These are phyloP conservation scores for Volucella zonaria DNA, from an alignment of 2,888 invertebrate species.

Conservation along the genomic window DNA sequence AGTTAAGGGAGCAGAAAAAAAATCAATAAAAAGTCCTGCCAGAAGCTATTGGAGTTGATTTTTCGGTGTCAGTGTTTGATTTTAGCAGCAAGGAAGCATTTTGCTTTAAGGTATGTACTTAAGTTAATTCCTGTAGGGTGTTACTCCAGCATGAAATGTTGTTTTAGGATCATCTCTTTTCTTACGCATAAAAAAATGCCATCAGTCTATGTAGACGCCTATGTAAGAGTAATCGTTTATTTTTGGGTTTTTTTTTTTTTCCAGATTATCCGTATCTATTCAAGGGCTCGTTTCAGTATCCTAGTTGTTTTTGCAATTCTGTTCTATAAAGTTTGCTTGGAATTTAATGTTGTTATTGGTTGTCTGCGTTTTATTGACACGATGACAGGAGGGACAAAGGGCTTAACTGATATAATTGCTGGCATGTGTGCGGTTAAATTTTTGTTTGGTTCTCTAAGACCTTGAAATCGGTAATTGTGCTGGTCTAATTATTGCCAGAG, in stretches of 20 bases:
- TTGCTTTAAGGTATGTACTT: slow-evolving; percentile 53
- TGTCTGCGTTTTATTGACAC: slow-evolving; percentile 9
- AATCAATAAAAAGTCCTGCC: slow-evolving; percentile 66
- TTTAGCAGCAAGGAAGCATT: slow-evolving; percentile 22
- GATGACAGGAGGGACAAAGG: slow-evolving; percentile 16
- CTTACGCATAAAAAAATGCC: slow-evolving; percentile 13
- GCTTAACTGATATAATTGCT: slow-evolving; percentile 51
- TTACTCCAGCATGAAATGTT: slow-evolving; percentile 14
- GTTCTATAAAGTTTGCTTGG: neutral
- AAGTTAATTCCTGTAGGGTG: slow-evolving; percentile 28
- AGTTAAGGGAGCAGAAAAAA: slow-evolving; percentile 44
- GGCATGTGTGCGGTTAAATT: slow-evolving; percentile 30
- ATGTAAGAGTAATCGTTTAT: neutral
- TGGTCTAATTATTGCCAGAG: neutral
- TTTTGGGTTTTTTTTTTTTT: neutral
- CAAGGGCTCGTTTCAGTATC: neutral
- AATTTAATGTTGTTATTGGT: slow-evolving; percentile 6
- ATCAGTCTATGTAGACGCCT: neutral
- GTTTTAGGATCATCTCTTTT: slow-evolving; percentile 4
- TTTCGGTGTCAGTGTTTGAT: slow-evolving; percentile 46
- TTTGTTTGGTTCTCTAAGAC: neutral
- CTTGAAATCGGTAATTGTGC: slow-evolving; percentile 8
- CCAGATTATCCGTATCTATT: slow-evolving; percentile 6
- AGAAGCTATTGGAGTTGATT: slow-evolving; percentile 29
- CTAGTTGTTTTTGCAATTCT: neutral